These are phyloP conservation scores for Halcyon leucocephala DNA, from an alignment of 2,797 vertebrate genomes.

Conservation along the genomic window DNA sequence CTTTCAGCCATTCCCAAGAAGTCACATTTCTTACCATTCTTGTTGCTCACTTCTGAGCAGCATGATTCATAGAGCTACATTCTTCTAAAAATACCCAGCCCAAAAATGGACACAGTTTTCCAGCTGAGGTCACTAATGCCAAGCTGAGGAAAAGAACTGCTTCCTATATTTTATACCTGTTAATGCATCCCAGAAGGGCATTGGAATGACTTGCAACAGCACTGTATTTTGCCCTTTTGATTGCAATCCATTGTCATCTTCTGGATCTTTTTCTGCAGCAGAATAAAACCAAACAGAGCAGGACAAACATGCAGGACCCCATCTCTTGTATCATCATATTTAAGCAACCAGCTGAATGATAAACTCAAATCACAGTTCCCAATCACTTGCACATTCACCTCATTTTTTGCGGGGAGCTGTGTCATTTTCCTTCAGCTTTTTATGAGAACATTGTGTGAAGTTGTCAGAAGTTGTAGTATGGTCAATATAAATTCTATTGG, in stretches of 20 bases:
- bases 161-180: neutral
- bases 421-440: neutral
- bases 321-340: neutral
- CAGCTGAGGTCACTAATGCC: neutral
- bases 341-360: neutral
- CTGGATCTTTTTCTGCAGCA: neutral
- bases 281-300: neutral
- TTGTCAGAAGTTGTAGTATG: neutral
- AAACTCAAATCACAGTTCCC: neutral
- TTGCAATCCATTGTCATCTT: neutral
- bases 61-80: neutral
- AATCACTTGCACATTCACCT: neutral
- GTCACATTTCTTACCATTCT: fast-evolving
- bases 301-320: neutral
- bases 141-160: neutral
- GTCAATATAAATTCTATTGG: neutral
- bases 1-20: neutral
- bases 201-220: neutral
- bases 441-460: neutral
- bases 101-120: neutral
- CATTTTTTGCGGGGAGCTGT: neutral
- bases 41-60: neutral
- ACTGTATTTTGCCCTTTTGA: neutral
- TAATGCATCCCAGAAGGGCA: neutral
- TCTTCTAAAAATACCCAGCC: constrained; percentile 11